phyloP scores from a whole-genome alignment of 1,140 invertebrate species.

The Meloidogyne floridensis region DNA sequence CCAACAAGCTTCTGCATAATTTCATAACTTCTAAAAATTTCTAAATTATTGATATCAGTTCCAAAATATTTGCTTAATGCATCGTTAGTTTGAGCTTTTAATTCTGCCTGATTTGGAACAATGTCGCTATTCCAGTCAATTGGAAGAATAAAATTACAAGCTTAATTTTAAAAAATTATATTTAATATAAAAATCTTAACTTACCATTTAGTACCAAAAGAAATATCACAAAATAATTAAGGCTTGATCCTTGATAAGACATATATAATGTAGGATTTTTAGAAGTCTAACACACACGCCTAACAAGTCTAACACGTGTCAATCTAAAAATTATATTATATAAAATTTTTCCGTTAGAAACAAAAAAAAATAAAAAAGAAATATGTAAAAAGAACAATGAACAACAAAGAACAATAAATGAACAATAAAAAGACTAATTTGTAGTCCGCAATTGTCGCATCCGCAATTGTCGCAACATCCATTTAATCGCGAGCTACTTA shows the following conservation, averaged over 20 bases:
- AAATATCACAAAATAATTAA: neutral
- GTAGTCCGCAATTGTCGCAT: too few relatives aligned
- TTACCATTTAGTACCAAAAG: neutral
- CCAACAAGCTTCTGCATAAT: conserved; percentile 57
- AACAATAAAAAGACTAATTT: too few relatives aligned
- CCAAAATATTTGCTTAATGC: conserved; percentile 59
- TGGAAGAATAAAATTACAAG: neutral
- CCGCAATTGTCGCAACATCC: too few relatives aligned
- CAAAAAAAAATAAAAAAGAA: too few relatives aligned
- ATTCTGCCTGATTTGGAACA: conserved; percentile 46
- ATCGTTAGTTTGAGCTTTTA: conserved; percentile 50
- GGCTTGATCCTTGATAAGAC: neutral
- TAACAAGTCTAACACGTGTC: too few relatives aligned
- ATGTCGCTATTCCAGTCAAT: conserved; percentile 62
- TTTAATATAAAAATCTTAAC: neutral
- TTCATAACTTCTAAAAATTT: conserved; percentile 57
- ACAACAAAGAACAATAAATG: too few relatives aligned
- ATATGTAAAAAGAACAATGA: too few relatives aligned
- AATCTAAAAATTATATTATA: too few relatives aligned
- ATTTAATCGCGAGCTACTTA: too few relatives aligned
- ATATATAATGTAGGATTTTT: too few relatives aligned
- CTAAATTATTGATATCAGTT: conserved; percentile 36
- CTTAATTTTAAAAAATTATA: neutral
- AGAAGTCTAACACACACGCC: too few relatives aligned
- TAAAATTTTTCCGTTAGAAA: too few relatives aligned